These are phyloP conservation scores for Propithecus coquereli DNA, from an alignment of 2,113 vertebrate species.

Conservation along the genomic window DNA sequence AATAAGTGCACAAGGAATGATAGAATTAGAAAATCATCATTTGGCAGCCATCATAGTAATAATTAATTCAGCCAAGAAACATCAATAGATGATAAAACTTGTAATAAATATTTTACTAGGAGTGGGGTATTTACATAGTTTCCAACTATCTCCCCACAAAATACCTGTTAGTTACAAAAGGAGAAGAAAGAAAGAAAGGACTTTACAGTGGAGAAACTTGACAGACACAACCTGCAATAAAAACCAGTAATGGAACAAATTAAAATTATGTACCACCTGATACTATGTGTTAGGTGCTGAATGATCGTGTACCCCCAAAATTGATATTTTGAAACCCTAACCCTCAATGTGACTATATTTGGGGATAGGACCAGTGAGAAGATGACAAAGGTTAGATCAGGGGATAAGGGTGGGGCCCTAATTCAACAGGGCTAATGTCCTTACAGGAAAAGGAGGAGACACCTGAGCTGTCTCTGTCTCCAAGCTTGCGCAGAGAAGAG, in stretches of 20 bases:
- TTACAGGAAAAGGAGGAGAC: background rate
- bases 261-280: background rate
- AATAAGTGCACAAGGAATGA: background rate
- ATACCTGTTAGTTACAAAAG: background rate
- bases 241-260: background rate
- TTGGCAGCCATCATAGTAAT: background rate
- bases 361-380: background rate
- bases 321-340: background rate
- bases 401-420: too few relatives aligned
- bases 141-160: background rate
- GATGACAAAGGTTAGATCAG: background rate
- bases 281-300: background rate
- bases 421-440: background rate
- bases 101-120: background rate
- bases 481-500: background rate
- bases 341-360: background rate
- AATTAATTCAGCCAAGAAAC: slow-evolving; percentile 40
- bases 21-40: background rate
- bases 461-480: background rate
- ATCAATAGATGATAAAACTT: background rate
- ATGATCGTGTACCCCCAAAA: background rate
- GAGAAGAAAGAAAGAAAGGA: background rate
- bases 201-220: background rate
- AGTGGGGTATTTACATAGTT: background rate
- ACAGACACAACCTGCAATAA: background rate